Conservation (phyloP, 2,888 invertebrate genomes). For the Molorchus minor region DNA sequence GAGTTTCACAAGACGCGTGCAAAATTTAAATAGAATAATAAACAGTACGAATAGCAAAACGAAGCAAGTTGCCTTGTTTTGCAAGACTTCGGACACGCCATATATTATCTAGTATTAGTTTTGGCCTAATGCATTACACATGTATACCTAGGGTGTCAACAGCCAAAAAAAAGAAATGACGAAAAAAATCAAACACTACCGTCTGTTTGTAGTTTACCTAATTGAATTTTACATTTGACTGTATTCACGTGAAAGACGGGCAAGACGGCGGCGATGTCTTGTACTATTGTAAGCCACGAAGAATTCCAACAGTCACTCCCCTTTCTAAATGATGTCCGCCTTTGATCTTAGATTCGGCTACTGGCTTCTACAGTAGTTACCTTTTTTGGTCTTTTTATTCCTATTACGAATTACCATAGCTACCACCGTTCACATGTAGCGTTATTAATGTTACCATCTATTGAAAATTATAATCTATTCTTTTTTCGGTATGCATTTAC, state of each 20-base stretch:
- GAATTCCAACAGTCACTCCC: constrained; percentile 45
- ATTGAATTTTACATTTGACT: constrained; percentile 42
- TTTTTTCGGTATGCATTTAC: constrained; percentile 24
- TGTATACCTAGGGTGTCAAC: neutral
- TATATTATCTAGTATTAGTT: no score
- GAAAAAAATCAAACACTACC: constrained; percentile 33
- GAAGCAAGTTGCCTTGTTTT: no score
- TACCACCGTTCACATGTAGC: constrained; percentile 33
- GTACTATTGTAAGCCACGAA: constrained; percentile 40
- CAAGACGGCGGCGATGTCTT: constrained; percentile 43
- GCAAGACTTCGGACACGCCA: no score
- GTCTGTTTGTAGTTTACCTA: constrained; percentile 44
- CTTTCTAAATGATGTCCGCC: constrained; percentile 44
- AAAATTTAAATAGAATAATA: no score
- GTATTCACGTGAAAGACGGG: constrained; percentile 44
- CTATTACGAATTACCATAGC: constrained; percentile 42
- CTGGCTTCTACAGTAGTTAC: constrained; percentile 40
- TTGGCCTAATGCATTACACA: no score
- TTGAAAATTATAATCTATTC: constrained; percentile 51
- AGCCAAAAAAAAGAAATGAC: constrained; percentile 12
- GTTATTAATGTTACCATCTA: no score
- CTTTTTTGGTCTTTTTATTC: constrained; percentile 38
- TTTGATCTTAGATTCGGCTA: constrained; percentile 47
- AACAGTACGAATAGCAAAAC: no score
- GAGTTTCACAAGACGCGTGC: no score